phyloP scores from a whole-genome alignment of 1,140 invertebrate genomes.

The Orchesella cincta region DNA sequence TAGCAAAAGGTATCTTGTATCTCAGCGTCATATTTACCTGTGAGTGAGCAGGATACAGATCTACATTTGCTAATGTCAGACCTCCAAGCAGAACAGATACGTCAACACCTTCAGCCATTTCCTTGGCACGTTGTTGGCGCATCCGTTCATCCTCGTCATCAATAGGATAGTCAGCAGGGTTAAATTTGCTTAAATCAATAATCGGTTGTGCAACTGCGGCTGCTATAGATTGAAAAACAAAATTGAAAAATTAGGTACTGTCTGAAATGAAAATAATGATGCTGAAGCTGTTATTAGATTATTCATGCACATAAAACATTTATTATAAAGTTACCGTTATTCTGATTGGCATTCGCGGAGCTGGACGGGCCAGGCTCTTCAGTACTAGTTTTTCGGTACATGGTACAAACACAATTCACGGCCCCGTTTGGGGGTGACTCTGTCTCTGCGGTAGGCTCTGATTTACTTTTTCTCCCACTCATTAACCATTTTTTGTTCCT shows the following conservation, averaged over 20 bases:
- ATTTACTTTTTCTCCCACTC: slow-evolving; percentile 38
- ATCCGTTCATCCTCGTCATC: slow-evolving; percentile 74
- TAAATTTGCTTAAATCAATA: slow-evolving; percentile 64
- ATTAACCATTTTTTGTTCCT: slow-evolving; percentile 49
- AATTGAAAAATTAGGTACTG: neutral
- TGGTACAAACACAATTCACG: slow-evolving; percentile 47
- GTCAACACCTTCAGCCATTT: slow-evolving; percentile 76
- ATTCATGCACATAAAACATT: too few species aligned
- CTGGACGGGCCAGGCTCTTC: slow-evolving; percentile 31
- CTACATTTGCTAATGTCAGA: slow-evolving; percentile 29
- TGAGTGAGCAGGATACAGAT: slow-evolving; percentile 41
- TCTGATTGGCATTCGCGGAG: neutral
- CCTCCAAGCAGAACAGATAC: slow-evolving; percentile 58
- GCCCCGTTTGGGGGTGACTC: slow-evolving; percentile 39
- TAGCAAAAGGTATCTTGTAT: too few species aligned
- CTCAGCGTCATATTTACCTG: slow-evolving; percentile 45
- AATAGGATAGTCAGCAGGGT: slow-evolving; percentile 65
- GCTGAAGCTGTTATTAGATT: too few species aligned
- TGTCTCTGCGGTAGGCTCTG: slow-evolving; percentile 27
- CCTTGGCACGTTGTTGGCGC: slow-evolving; percentile 68
- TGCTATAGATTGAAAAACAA: slow-evolving; percentile 21
- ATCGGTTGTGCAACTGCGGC: slow-evolving; percentile 54
- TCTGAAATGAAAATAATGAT: too few species aligned
- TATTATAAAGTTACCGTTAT: slow-evolving; percentile 7
- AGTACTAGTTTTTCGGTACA: slow-evolving; percentile 43